Evolutionary conservation across 2,113 vertebrate species (phyloP).

Genomic region (Lycocorax pyrrhopterus): DNA sequence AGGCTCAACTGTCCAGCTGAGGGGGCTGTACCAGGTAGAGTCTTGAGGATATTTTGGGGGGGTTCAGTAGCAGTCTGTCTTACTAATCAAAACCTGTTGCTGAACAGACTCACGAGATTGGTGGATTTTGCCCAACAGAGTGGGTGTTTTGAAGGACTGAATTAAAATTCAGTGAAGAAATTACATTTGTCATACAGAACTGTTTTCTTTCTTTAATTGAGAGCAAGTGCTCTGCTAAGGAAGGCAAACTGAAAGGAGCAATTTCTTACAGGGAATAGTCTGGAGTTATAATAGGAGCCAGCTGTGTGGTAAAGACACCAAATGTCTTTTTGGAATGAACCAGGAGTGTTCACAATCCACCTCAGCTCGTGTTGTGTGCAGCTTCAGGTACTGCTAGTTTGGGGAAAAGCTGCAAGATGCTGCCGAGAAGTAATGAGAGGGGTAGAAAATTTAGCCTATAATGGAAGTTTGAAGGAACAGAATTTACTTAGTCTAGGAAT

Average conservation of each 20-base stretch:
- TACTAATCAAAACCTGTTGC: neutral
- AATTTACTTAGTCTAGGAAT: neutral
- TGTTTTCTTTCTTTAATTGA: neutral
- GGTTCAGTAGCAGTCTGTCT: neutral
- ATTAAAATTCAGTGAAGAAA: conserved; percentile 31
- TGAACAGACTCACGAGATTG: neutral
- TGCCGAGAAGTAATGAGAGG: neutral
- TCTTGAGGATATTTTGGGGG: neutral
- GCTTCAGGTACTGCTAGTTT: neutral
- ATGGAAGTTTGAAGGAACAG: neutral
- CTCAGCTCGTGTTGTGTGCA: neutral
- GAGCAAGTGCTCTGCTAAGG: neutral
- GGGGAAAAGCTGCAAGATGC: neutral
- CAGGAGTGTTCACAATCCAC: neutral
- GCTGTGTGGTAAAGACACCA: neutral
- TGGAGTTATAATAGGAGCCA: neutral
- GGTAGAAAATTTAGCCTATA: neutral
- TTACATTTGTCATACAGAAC: neutral
- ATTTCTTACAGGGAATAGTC: neutral
- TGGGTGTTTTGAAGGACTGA: neutral
- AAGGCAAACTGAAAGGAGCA: neutral
- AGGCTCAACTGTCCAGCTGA: neutral
- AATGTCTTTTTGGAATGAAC: neutral
- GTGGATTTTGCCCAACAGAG: neutral
- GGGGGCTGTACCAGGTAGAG: neutral